These are phyloP conservation scores for Caenorhabditis inopinata DNA, from an alignment of 1,140 invertebrate genomes.

Conservation along the genomic window DNA sequence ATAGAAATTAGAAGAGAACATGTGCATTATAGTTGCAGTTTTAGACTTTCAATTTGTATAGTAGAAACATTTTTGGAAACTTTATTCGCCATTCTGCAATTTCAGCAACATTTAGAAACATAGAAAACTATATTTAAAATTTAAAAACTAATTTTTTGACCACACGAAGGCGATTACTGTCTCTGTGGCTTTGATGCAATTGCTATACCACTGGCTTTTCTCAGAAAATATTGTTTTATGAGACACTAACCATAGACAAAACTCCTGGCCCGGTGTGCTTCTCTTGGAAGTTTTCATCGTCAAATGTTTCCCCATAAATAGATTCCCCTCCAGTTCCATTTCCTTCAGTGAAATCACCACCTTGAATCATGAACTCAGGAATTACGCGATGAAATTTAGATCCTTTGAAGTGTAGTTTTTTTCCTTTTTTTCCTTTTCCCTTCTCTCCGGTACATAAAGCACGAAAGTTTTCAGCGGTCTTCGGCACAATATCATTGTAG, in stretches of 20 bases:
- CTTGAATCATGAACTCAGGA: slow-evolving; percentile 96
- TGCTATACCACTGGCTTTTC: no score
- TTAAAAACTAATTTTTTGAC: not conserved
- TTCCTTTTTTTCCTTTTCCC: slow-evolving; percentile 67
- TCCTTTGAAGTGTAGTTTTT: slow-evolving; percentile 68
- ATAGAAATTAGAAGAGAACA: slow-evolving; percentile 58
- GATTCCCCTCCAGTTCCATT: slow-evolving; percentile 95
- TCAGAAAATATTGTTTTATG: no score
- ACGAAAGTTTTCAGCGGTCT: slow-evolving; percentile 70
- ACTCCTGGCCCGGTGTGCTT: slow-evolving; percentile 87
- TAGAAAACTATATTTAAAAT: slow-evolving; percentile 73
- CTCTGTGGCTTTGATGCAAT: no score
- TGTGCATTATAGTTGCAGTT: no score
- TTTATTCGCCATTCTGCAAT: no score
- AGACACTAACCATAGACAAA: slow-evolving; percentile 76
- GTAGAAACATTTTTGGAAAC: no score
- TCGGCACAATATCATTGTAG: slow-evolving; percentile 67
- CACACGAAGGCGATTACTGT: no score
- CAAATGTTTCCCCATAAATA: slow-evolving; percentile 83
- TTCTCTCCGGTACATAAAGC: slow-evolving; percentile 71
- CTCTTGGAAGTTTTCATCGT: slow-evolving; percentile 90
- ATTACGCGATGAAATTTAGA: slow-evolving; percentile 77
- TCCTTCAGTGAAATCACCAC: slow-evolving; percentile 86
- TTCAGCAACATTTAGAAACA: no score
- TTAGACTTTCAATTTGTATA: no score